Base-by-base conservation (phyloP, 2,888 invertebrate genomes). In the Ectemnius lituratus region DNA sequence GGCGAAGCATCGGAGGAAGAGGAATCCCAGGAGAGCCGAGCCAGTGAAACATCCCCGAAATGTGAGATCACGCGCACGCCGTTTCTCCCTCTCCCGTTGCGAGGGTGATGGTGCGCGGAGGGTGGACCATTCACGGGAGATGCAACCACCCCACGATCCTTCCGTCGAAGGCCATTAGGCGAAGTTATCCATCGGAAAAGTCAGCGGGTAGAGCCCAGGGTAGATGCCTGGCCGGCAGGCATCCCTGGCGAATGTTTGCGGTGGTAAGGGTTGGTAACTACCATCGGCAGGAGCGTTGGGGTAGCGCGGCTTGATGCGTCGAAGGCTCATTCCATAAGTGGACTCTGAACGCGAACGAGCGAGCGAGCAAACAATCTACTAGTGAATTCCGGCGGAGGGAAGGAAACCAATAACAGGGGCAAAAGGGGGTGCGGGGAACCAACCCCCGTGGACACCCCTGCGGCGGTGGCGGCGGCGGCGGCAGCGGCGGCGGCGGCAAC, bases 401-500 rank as follows among this genome's bases (percentile, higher is more conserved):
- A 58, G 27, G 58, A 56, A 20, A 16, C 20, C 8, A 14, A 45
- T 16, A 52, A 14, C 18, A 8, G 47, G 66, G 58, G 65, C 56
- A 37, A 49, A 64, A 58, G 56, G 16, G 61, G 49, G 52, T 69
- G 69, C 72, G 62, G 59, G 65, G 8, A 37, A 6, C 37, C 37
- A 37, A 37, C 37, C 37, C 37, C 37, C 37, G 52, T 37, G 52
- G 49, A 6, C 52, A 62, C 72, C 61, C 61, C 68, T 71, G 80
- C 73, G 72, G 74, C 73, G 68, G n/a, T n/a, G n/a, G 80, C 73
- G 72, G 74, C 73, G 68, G 80, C 73, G 72, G 74, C 73, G 68
- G 80, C 73, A 70, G 74, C 73, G 68, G 80, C 73, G 72, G 74
- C 73, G 68, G 80, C 73, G 72, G 74, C 73, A 67, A 72, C 76